Percentiles rank a stretch among this genome's conserved stretches.
phyloP scores from a whole-genome alignment of 2,113 vertebrate species.

The Crocuta crocuta region DNA sequence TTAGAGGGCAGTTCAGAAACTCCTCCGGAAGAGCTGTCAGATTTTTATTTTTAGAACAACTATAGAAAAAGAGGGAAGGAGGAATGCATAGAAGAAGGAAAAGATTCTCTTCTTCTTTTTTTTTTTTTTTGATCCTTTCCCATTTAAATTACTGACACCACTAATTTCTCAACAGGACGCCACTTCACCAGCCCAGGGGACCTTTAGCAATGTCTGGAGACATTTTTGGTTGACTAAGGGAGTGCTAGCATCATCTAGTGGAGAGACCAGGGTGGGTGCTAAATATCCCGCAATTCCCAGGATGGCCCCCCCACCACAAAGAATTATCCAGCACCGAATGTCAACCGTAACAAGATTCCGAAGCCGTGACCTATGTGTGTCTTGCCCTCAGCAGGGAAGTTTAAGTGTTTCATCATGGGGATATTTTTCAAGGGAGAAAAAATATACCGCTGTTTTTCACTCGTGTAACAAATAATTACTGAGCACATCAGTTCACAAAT shows the following conservation, averaged over 20 bases:
- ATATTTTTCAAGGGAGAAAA: neutral
- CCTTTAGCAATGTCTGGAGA: accelerated
- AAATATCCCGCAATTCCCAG: accelerated
- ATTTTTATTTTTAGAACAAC: neutral
- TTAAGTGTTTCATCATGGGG: neutral
- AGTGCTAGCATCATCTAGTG: accelerated
- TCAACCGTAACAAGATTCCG: accelerated
- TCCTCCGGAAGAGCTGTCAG: neutral
- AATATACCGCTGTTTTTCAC: neutral
- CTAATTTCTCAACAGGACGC: neutral
- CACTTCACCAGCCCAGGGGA: accelerated
- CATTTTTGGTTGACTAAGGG: neutral
- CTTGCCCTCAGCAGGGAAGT: neutral
- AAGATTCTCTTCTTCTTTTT: neutral
- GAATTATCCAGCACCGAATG: neutral
- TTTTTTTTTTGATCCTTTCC: neutral
- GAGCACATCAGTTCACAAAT: neutral
- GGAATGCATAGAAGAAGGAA: accelerated
- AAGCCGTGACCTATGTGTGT: neutral
- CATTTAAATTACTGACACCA: neutral
- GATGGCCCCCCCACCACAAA: too few relatives aligned
- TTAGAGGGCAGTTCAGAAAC: neutral
- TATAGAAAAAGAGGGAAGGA: neutral
- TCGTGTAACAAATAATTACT: neutral
- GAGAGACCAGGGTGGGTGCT: neutral